Evolutionary conservation across 2,113 vertebrate species (phyloP).

Genomic region (Sphaerodactylus townsendi): DNA sequence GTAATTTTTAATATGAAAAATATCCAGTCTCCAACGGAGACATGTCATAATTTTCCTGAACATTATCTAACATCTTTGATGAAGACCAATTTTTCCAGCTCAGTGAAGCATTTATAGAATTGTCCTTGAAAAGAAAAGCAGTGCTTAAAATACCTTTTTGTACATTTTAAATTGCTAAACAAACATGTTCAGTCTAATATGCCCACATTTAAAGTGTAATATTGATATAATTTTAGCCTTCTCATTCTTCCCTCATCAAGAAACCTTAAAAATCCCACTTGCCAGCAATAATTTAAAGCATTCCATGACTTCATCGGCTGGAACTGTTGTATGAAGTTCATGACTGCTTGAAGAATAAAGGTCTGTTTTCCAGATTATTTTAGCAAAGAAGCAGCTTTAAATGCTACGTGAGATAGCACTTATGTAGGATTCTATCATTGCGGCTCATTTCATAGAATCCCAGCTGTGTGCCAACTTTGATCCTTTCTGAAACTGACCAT

Average conservation of each 20-base stretch:
- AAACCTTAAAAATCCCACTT: conserved; percentile 34
- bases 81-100: not conserved
- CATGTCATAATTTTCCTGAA: conserved; percentile 2
- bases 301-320: conserved; percentile 54
- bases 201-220: not conserved
- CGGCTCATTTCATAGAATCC: not conserved
- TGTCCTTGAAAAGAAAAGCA: not conserved
- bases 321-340: not conserved
- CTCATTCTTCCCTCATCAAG: not conserved
- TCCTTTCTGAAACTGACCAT: not conserved
- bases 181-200: conserved; percentile 15
- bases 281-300: conserved; percentile 37
- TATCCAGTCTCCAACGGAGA: conserved; percentile 12
- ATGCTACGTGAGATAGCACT: conserved; percentile 23
- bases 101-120: not conserved
- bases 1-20: conserved; percentile 40
- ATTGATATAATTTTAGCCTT: not conserved
- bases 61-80: conserved; percentile 20
- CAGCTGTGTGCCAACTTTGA: not conserved
- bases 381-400: conserved; percentile 35
- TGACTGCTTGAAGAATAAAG: conserved; percentile 35
- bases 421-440: conserved; percentile 3
- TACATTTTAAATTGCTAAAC: conserved; percentile 24
- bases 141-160: conserved; percentile 19
- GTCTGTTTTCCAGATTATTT: conserved; percentile 32